Evolutionary conservation across 2,113 vertebrate genomes (phyloP), one percentile per base, ranked within the genome.

Genomic region (Nerophis ophidion): DNA sequence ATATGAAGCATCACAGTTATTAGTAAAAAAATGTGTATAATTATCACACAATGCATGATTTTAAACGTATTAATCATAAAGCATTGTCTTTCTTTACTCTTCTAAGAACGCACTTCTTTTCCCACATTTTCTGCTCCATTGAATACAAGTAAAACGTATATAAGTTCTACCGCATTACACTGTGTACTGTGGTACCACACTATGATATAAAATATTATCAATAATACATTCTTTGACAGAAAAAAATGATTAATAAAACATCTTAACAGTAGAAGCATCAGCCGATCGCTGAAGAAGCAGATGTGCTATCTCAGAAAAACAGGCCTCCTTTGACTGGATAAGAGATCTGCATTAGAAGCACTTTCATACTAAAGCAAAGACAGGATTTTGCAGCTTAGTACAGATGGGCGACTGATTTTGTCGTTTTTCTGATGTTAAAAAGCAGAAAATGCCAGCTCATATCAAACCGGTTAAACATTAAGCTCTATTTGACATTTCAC

Each of bases 271-370:
- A 12, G 68, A 56, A 19, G 62, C 52, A 48, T n/a, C 36, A 11
- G 52, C 35, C 60, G 35, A 40, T 49, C 54, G 48, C 71, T 68
- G 52, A 68, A 36, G 40, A 17, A 54, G 49, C 34, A 57, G 56
- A 71, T 63, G 47, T 26, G 45, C 52, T 68, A 65, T 76, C 55
- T 60, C 16, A 59, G 7, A 54, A 48, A 65, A 81, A 65, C 63
- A 76, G 63, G 40, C 40, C 8, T 70, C 16, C 45, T 69, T 60
- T 49, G 33, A 65, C 56, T 48, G 38, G 46, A 70, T 67, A 67
- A 75, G 53, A 68, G 48, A 68, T 66, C 64, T 72, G 65, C 59
- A 55, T 68, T 59, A 56, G 50, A 42, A 55, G 56, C 59, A 53
- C 36, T 73, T 66, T 69, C 7, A 58, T 62, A 57, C 48, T 38